These are phyloP conservation scores for Hesperia comma DNA, from an alignment of 2,888 invertebrate species.

Conservation along the genomic window DNA sequence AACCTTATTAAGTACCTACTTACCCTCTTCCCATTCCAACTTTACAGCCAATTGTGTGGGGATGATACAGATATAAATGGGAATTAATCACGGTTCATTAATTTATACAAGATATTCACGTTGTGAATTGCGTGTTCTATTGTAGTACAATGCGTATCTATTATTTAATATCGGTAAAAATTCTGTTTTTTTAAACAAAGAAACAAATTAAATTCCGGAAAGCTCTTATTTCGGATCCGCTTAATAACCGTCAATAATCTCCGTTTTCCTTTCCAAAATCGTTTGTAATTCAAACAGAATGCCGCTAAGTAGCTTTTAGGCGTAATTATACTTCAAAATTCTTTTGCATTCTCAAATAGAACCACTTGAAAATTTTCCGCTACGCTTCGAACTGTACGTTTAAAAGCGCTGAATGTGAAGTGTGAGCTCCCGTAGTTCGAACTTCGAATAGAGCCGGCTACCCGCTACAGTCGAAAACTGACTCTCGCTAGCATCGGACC, in stretches of 20 bases:
- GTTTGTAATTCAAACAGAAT: slow-evolving; percentile 21
- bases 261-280: background rate
- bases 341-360: slow-evolving; percentile 15
- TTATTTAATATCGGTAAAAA: too few relatives aligned
- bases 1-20: too few relatives aligned
- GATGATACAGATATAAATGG: too few relatives aligned
- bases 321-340: slow-evolving; percentile 18
- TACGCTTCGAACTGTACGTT: slow-evolving; percentile 28
- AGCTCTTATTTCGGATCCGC: background rate
- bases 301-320: slow-evolving; percentile 24
- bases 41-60: too few relatives aligned
- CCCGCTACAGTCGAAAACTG: slow-evolving; percentile 43
- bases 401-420: slow-evolving; percentile 16
- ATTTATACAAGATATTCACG: too few relatives aligned
- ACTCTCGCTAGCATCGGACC: slow-evolving; percentile 41
- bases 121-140: too few relatives aligned
- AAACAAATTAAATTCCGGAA: background rate
- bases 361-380: slow-evolving; percentile 41
- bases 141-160: too few relatives aligned
- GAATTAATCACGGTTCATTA: too few relatives aligned
- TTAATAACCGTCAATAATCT: slow-evolving; percentile 6
- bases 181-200: background rate
- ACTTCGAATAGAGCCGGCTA: slow-evolving; percentile 2
- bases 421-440: background rate
- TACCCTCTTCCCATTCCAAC: too few relatives aligned